Evolutionary conservation across 2,888 invertebrate genomes (phyloP).

Genomic region (Cheilosia soror): DNA sequence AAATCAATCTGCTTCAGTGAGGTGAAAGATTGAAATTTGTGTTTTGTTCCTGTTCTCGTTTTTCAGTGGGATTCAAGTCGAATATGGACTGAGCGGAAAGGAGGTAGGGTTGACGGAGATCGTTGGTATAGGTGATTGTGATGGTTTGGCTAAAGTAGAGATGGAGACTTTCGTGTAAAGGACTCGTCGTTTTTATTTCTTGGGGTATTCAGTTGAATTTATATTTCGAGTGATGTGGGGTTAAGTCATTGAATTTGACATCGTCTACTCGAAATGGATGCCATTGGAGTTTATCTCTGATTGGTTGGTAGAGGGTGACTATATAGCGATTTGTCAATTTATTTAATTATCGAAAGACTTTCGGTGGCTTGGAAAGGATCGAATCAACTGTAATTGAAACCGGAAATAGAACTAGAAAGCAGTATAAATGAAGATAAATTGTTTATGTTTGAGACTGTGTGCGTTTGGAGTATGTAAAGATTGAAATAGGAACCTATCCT

Average conservation of each 20-base stretch:
- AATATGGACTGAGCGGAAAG: slow-evolving; percentile 8
- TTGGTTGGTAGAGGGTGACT: slow-evolving; percentile 3
- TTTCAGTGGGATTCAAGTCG: slow-evolving; percentile 28
- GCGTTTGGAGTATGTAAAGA: too few species aligned
- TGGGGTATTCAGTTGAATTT: slow-evolving; percentile 32
- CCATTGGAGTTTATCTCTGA: background rate
- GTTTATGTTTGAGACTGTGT: too few species aligned
- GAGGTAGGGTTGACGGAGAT: background rate
- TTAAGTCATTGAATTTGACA: slow-evolving; percentile 42
- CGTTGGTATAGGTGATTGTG: background rate
- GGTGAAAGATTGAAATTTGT: slow-evolving; percentile 73
- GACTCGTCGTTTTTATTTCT: background rate
- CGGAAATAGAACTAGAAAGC: too few species aligned
- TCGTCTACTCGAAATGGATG: background rate
- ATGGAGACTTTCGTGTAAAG: slow-evolving; percentile 11
- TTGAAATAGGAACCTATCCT: too few species aligned
- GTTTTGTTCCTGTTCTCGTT: slow-evolving; percentile 58
- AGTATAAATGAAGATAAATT: too few species aligned
- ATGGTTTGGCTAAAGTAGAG: slow-evolving; percentile 15
- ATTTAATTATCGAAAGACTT: slow-evolving; percentile 35
- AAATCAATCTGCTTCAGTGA: slow-evolving; percentile 75
- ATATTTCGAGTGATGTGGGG: slow-evolving; percentile 38
- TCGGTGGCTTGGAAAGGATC: slow-evolving; percentile 1
- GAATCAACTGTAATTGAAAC: too few species aligned
- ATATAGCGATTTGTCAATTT: slow-evolving; percentile 28